phyloP scores from a whole-genome alignment of 1,140 invertebrate genomes.

The Cyphomyrmex costatus region DNA sequence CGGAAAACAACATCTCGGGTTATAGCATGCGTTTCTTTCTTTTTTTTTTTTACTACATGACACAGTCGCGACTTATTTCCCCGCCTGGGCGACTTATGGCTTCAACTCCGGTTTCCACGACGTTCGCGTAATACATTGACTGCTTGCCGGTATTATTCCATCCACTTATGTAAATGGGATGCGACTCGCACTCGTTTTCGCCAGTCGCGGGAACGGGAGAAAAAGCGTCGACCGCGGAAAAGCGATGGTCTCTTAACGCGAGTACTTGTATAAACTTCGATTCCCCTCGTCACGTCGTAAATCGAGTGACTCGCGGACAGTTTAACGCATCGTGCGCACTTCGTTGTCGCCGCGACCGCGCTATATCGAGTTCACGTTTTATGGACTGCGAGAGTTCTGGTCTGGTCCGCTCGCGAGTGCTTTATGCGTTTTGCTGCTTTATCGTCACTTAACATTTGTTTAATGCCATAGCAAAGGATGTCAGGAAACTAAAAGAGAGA shows the following conservation, averaged over 20 bases:
- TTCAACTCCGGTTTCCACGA: constrained; percentile 51
- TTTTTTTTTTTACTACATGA: constrained; percentile 37
- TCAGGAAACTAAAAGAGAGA: background rate
- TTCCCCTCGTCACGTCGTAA: constrained; percentile 73
- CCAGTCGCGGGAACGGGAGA: constrained; percentile 3
- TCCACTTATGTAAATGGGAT: constrained; percentile 74
- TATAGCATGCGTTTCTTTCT: background rate
- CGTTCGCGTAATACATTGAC: constrained; percentile 55
- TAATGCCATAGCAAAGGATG: constrained; percentile 54
- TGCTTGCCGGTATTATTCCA: constrained; percentile 73
- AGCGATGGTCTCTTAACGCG: constrained; percentile 68
- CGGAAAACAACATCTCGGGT: constrained; percentile 52
- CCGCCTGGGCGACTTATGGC: constrained; percentile 46
- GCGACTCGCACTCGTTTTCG: constrained; percentile 45
- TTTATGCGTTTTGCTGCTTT: constrained; percentile 66
- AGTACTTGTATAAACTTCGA: constrained; percentile 76
- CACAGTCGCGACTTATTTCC: constrained; percentile 53
- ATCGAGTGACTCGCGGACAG: constrained; percentile 75
- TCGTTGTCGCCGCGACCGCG: constrained; percentile 56
- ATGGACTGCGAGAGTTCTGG: constrained; percentile 56
- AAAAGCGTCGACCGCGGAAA: constrained; percentile 69
- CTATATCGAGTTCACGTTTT: constrained; percentile 73
- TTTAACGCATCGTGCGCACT: constrained; percentile 71
- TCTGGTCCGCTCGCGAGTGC: constrained; percentile 23
- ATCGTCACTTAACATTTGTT: constrained; percentile 71